These are phyloP conservation scores for Henricia sp. DNA, from an alignment of 53 echinoderm and acorn worm species.

Conservation along the genomic window DNA sequence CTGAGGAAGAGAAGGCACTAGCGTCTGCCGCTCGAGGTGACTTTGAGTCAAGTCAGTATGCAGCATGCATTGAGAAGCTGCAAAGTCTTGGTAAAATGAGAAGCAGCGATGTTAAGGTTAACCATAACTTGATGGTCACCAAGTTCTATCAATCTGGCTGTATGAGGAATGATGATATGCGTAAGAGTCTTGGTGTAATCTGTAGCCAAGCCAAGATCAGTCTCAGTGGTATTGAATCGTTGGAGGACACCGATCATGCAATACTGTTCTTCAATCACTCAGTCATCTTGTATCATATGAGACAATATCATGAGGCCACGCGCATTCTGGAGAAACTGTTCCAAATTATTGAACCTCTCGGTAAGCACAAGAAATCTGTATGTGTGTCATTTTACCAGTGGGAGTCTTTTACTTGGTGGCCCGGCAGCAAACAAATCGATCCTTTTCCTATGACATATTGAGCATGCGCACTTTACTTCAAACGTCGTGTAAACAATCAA, in stretches of 20 bases:
- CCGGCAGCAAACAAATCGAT: no score
- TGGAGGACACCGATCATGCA: constrained; percentile 93
- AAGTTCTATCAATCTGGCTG: constrained; percentile 91
- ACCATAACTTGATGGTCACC: constrained; percentile 83
- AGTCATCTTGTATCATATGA: constrained; percentile 84
- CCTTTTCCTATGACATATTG: no score
- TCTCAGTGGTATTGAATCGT: constrained; percentile 45
- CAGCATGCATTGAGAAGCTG: constrained; percentile 81
- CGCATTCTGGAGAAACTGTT: constrained; percentile 90
- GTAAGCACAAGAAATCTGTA: no score
- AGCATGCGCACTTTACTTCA: no score
- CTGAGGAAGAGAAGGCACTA: constrained; percentile 84
- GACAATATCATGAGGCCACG: constrained; percentile 86
- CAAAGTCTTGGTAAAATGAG: constrained; percentile 69
- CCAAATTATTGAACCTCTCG: constrained; percentile 95
- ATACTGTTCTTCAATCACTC: constrained; percentile 96
- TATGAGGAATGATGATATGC: constrained; percentile 79
- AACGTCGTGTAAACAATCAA: no score
- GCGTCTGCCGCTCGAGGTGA: constrained; percentile 71
- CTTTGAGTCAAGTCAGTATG: constrained; percentile 84
- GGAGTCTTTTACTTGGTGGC: no score
- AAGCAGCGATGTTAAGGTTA: constrained; percentile 75
- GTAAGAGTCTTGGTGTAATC: constrained; percentile 79
- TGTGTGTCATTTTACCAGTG: no score
- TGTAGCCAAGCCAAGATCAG: constrained; percentile 61